Percentiles rank a stretch among this genome's conserved stretches.
These are phyloP conservation scores for Porites australiensis DNA, from an alignment of 64 coral and sea anemone genomes.

Conservation along the genomic window DNA sequence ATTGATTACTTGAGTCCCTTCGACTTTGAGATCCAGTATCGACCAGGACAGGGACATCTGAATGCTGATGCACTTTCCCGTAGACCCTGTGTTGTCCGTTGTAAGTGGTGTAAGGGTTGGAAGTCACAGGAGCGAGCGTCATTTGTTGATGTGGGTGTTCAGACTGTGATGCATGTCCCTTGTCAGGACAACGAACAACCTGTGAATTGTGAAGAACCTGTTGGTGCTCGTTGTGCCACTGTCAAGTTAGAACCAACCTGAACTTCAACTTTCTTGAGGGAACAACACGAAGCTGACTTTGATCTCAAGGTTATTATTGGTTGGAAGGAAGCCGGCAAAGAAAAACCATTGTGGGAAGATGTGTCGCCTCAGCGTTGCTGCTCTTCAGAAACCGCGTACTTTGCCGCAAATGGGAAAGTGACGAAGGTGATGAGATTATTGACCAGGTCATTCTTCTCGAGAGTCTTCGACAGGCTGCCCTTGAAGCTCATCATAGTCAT, in stretches of 20 bases:
- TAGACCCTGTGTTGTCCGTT: neutral
- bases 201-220: neutral
- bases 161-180: neutral
- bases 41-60: neutral
- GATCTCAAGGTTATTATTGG: neutral
- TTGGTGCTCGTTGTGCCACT: neutral
- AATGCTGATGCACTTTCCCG: slow-evolving; percentile 38
- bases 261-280: neutral
- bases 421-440: neutral
- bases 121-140: neutral
- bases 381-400: neutral
- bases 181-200: neutral
- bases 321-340: neutral
- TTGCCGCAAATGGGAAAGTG: neutral
- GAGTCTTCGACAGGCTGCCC: neutral
- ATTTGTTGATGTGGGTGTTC: too few species aligned
- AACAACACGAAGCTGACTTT: neutral
- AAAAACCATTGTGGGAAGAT: neutral
- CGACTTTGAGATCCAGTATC: neutral
- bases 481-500: neutral
- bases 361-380: neutral
- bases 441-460: slow-evolving; percentile 24
- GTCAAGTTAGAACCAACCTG: neutral
- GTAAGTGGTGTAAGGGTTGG: neutral
- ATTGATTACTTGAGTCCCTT: neutral